Evolutionary conservation across 1,140 invertebrate species (phyloP).

Genomic region (Cardiocondyla obscurior): DNA sequence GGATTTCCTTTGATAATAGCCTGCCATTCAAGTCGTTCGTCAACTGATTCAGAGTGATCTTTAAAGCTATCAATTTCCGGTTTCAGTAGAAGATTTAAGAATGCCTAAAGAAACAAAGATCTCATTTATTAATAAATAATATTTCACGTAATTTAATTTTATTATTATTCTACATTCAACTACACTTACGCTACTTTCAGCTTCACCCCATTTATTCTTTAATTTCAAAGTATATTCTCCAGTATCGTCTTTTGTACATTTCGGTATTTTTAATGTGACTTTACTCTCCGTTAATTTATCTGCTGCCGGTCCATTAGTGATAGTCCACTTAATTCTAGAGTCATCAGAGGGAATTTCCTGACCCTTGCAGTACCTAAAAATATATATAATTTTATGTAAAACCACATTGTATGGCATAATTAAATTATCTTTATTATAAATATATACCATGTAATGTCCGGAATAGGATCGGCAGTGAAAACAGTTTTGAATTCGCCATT

Average conservation of each 20-base stretch:
- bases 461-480: constrained; percentile 92
- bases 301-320: constrained; percentile 87
- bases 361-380: constrained; percentile 82
- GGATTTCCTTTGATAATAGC: constrained; percentile 91
- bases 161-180: constrained; percentile 3
- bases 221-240: constrained; percentile 92
- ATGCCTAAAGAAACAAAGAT: constrained; percentile 82
- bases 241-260: constrained; percentile 89
- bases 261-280: constrained; percentile 88
- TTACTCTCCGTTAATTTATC: constrained; percentile 91
- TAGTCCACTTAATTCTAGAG: constrained; percentile 82
- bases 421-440: constrained; percentile 37
- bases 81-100: constrained; percentile 89
- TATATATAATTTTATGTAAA: not conserved
- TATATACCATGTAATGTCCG: constrained; percentile 85
- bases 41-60: constrained; percentile 89
- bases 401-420: not conserved
- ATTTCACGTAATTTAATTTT: constrained; percentile 26
- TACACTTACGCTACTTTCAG: constrained; percentile 86
- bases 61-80: constrained; percentile 90
- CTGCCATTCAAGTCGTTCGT: constrained; percentile 89
- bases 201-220: constrained; percentile 91
- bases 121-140: not conserved
- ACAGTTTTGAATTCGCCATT: constrained; percentile 89
- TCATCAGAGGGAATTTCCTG: constrained; percentile 81